Percentiles rank a stretch among this genome's conserved stretches.
Evolutionary conservation across 2,888 invertebrate species (phyloP).

Genomic region (Deilephila elpenor): DNA sequence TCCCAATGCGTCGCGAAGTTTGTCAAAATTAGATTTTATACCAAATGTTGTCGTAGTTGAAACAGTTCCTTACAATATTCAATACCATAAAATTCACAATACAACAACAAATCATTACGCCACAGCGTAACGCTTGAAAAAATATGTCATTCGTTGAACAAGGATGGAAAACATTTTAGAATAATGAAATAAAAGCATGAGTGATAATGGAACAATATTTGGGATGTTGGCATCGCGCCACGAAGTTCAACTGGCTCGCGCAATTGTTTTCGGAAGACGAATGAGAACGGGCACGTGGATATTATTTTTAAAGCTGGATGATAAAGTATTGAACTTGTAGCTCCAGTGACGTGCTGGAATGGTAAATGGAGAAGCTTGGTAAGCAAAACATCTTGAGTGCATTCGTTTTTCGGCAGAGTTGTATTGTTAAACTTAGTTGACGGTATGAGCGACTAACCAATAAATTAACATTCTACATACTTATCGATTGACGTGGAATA

Average conservation of each 20-base stretch:
- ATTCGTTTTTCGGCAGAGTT: too few species aligned
- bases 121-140: neutral
- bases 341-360: neutral
- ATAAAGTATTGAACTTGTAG: slow-evolving; percentile 2
- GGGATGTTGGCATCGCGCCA: neutral
- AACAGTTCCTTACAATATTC: too few species aligned
- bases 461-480: too few species aligned
- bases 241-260: neutral
- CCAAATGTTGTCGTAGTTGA: too few species aligned
- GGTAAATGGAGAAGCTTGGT: neutral
- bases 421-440: too few species aligned
- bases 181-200: slow-evolving; percentile 1
- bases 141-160: neutral
- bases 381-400: too few species aligned
- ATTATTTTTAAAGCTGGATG: neutral
- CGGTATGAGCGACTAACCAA: too few species aligned
- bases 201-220: slow-evolving; percentile 7
- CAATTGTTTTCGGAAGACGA: neutral
- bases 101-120: neutral
- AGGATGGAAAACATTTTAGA: neutral
- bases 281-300: neutral
- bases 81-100: too few species aligned
- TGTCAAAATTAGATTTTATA: too few species aligned
- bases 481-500: too few species aligned
- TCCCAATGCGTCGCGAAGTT: too few species aligned